Evolutionary conservation across 2,888 invertebrate genomes (phyloP).

Genomic region (Smittia aterrima): DNA sequence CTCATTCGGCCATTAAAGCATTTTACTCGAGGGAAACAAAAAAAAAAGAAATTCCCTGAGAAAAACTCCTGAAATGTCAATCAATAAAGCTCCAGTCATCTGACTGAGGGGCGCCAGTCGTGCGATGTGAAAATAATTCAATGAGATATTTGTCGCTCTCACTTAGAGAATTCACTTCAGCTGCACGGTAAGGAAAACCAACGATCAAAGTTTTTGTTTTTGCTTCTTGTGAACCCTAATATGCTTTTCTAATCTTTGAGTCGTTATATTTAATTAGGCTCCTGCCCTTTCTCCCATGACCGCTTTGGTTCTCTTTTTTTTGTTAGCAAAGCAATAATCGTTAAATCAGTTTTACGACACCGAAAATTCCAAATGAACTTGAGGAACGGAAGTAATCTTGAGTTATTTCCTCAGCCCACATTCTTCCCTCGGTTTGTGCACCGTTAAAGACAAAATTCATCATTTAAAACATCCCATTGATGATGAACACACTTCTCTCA

Average conservation of each 20-base stretch:
- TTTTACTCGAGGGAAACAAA: not conserved
- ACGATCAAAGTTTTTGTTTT: not conserved
- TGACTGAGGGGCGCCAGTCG: not conserved
- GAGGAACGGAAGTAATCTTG: not conserved
- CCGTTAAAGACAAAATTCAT: too few relatives aligned
- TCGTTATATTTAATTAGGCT: conserved; percentile 15
- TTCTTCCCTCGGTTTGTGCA: not conserved
- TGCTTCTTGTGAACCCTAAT: not conserved
- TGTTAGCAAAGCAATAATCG: conserved; percentile 27
- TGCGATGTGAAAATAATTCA: not conserved
- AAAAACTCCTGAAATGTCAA: not conserved
- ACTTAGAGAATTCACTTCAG: not conserved
- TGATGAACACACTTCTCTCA: too few relatives aligned
- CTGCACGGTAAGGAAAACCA: not conserved
- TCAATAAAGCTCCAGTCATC: not conserved
- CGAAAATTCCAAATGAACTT: not conserved
- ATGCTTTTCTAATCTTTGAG: conserved; percentile 15
- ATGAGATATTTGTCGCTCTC: not conserved
- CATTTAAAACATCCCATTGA: too few relatives aligned
- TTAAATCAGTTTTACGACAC: conserved; percentile 39
- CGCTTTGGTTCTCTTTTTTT: too few relatives aligned
- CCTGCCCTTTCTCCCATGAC: not conserved
- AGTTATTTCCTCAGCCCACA: not conserved
- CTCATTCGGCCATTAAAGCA: not conserved
- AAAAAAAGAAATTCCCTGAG: not conserved